Evolutionary conservation across 2,113 vertebrate genomes (phyloP), one percentile per base, ranked within the genome.

Genomic region (Hippocampus comes): DNA sequence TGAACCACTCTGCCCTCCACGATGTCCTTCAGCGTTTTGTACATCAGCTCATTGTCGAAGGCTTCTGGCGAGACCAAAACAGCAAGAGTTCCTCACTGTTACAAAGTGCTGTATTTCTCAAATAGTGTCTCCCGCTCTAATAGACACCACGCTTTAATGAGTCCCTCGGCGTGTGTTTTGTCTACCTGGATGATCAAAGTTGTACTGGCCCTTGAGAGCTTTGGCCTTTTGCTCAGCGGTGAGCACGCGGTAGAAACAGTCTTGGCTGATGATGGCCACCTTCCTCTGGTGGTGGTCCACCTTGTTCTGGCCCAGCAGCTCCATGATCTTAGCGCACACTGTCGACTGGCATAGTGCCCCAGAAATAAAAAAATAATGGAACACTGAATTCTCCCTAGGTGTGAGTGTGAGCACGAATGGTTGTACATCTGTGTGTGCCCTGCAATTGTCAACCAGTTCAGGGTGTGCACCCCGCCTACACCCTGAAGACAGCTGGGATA

Each of bases 321-420:
- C 97, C 97, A 98, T 97, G 88, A 99, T 98, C 91, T 98, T 98
- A 84, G 95, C 96, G 17, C 97, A 99, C 25, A 99, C 97, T 7
- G 97, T 99, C 21, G 97, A 98, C 97, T 99, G 89, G 18, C 0
- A 38, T 49, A 17, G 20, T 2, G 2, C 38, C 34, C 15, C 2
- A 15, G 46, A 49, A 49, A 18, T 12, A 43, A 43, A 10, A 2
- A 43, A 11, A 18, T 30, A 30, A 30, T 30, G 30, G 30, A 30
- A 30, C 30, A 30, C 30, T 30, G 30, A 30, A 3, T 30, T 30
- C 2, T 30, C 2, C 30, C 30, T 30, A 30, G 30, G 30, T 30
- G 30, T 30, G 30, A 30, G 30, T 30, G 30, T 30, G 30, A 30
- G 30, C 30, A 30, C 30, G 30, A 30, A 30, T 30, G 30, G 30